Evolutionary conservation across 2,113 vertebrate species (phyloP), one percentile per base, ranked within the genome.

Genomic region (Hoplias malabaricus): DNA sequence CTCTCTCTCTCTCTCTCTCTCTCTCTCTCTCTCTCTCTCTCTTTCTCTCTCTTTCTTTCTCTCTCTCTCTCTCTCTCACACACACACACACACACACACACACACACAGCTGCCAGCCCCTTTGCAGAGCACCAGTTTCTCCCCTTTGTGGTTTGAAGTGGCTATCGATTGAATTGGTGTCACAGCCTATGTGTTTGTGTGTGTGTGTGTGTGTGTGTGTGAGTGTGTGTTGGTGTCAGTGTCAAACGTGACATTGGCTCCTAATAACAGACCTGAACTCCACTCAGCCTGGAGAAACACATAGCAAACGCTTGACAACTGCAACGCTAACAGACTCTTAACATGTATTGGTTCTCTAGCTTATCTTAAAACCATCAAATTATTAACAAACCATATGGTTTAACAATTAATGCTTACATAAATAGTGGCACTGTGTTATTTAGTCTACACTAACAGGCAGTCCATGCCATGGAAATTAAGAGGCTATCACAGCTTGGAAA

Each of bases 141-240:
- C 69, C 29, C 61, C 36, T 69, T 81, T 57, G 36, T 59, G 66
- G 65, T 76, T 82, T 85, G 61, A 54, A 61, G 77, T 76, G 71
- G 72, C 56, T 83, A 83, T 74, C 50, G 79, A 85, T 80, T 71
- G 57, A 21, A 63, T 34, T n/a, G 29, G 71, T 80, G 81, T 82
- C 57, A 80, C 29, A 57, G 72, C 62, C 27, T 21, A 16, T 69
- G n/a, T 2, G 46, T 46, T 5, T 46, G 42, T 16, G 42, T 46
- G 12, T 42, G 38, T 46, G 12, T 46, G 5, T 16, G 43, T 46
- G 43, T 46, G 43, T 46, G 43, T n/a, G 46, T 48, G 46, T 48
- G 46, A 19, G 46, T 48, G 46, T n/a, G 46, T 53, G 48, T 53
- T n/a, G n/a, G 48, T 53, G 48, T 23, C 2, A 23, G 19, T 53